These are phyloP conservation scores for Chelmon rostratus DNA, from an alignment of 2,797 vertebrate genomes.

Conservation along the genomic window DNA sequence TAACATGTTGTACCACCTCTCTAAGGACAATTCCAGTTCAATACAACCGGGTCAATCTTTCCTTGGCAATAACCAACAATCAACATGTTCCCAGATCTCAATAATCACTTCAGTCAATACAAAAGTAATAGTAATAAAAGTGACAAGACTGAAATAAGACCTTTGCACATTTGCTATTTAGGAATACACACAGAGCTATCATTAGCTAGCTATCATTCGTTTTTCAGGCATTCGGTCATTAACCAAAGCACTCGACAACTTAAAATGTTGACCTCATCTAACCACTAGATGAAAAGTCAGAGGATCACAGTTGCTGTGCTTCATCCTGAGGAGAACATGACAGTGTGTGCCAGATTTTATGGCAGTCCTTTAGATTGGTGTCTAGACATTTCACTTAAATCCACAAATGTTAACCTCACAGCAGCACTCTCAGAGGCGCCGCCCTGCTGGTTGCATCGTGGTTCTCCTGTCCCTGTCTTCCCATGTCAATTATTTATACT, in stretches of 20 bases:
- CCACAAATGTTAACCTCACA: background rate
- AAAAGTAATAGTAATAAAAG: too few relatives aligned
- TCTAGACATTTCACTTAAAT: background rate
- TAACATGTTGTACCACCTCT: background rate
- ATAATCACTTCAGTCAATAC: background rate
- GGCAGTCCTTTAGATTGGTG: background rate
- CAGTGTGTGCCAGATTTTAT: background rate
- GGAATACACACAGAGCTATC: too few relatives aligned
- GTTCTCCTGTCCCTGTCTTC: too few relatives aligned
- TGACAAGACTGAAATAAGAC: too few relatives aligned
- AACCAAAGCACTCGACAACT: background rate
- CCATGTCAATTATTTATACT: too few relatives aligned
- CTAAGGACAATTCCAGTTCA: background rate
- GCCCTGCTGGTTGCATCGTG: too few relatives aligned
- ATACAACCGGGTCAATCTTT: background rate
- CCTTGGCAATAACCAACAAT: too few relatives aligned
- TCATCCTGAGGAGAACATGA: background rate
- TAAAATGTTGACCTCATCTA: background rate
- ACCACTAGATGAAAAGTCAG: background rate
- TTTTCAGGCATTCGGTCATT: background rate
- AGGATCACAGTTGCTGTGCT: background rate
- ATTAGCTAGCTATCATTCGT: too few relatives aligned
- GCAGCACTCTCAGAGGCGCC: too few relatives aligned
- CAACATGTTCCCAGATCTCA: background rate
- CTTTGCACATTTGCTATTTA: background rate